Conservation (phyloP, 30 jellyfish, hydroid and myxozoan species). For the Hydractinia echinata region DNA sequence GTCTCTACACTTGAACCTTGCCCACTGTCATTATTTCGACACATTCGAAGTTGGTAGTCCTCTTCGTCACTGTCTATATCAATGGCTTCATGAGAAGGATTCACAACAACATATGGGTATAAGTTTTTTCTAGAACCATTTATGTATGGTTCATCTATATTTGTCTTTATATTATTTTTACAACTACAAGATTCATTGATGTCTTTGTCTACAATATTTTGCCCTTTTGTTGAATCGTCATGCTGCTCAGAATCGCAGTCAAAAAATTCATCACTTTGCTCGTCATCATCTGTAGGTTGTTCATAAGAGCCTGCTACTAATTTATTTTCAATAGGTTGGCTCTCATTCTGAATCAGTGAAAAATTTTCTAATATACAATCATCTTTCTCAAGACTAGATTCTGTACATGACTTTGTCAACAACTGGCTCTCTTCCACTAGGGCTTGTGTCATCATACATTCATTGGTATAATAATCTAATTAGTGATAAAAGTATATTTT, state of each 20-base stretch:
- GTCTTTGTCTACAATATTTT: neutral
- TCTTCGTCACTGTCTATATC: conserved; percentile 89
- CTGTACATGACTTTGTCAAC: neutral
- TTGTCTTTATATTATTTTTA: neutral
- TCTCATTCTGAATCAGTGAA: neutral
- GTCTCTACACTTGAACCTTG: conserved; percentile 84
- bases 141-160: neutral
- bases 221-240: neutral
- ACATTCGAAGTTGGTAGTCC: conserved; percentile 66
- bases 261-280: conserved; percentile 17
- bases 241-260: conserved; percentile 1
- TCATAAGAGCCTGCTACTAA: neutral
- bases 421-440: conserved; percentile 14
- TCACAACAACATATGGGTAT: conserved; percentile 75
- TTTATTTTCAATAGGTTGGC: conserved; percentile 3
- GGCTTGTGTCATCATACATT: conserved; percentile 2
- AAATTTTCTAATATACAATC: neutral
- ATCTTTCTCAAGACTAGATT: neutral
- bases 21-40: conserved; percentile 79
- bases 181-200: neutral
- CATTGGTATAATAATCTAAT: too few relatives aligned
- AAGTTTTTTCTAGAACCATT: conserved; percentile 28
- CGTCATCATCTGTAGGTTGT: neutral
- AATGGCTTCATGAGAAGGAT: conserved; percentile 55
- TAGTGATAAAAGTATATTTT: too few relatives aligned